Evolutionary conservation across 1,140 invertebrate species (phyloP).

Genomic region (Trichoplusia ni): DNA sequence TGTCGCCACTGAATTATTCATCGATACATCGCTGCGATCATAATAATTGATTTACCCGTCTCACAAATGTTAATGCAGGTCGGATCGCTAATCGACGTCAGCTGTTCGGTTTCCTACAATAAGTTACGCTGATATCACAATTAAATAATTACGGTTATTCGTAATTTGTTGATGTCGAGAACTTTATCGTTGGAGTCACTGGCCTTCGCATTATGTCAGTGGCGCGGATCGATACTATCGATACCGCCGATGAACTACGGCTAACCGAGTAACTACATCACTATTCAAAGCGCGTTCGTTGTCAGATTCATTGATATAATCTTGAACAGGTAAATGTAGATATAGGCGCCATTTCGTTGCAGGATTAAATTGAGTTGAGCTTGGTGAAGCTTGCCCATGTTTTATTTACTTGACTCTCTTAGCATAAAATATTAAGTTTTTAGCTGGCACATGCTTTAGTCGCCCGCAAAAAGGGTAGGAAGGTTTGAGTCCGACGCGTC

Average conservation of each 20-base stretch:
- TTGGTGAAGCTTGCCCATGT: constrained; percentile 19
- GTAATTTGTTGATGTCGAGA: constrained; percentile 43
- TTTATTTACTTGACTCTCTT: constrained; percentile 38
- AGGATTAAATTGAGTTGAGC: constrained; percentile 14
- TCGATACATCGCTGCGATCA: constrained; percentile 18
- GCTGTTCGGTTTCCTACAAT: constrained; percentile 33
- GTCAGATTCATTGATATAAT: constrained; percentile 15
- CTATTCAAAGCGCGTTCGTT: constrained; percentile 14
- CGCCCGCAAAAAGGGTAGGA: constrained; percentile 51
- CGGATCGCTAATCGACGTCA: constrained; percentile 27
- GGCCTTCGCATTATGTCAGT: constrained; percentile 52
- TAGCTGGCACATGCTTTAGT: constrained; percentile 39
- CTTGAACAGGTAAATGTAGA: constrained; percentile 20
- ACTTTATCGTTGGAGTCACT: constrained; percentile 47
- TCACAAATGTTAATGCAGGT: constrained; percentile 14
- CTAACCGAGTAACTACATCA: constrained; percentile 24
- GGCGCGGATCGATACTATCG: constrained; percentile 42
- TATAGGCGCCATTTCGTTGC: constrained; percentile 15
- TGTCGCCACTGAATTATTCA: constrained; percentile 30
- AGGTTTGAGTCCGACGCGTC: constrained; percentile 47
- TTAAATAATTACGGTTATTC: constrained; percentile 56
- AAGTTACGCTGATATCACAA: constrained; percentile 39
- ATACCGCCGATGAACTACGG: constrained; percentile 31
- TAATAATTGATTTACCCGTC: constrained; percentile 22
- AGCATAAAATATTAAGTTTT: constrained; percentile 49